Conservation (phyloP, 2,113 vertebrate genomes). For the Bostrychus sinensis region DNA sequence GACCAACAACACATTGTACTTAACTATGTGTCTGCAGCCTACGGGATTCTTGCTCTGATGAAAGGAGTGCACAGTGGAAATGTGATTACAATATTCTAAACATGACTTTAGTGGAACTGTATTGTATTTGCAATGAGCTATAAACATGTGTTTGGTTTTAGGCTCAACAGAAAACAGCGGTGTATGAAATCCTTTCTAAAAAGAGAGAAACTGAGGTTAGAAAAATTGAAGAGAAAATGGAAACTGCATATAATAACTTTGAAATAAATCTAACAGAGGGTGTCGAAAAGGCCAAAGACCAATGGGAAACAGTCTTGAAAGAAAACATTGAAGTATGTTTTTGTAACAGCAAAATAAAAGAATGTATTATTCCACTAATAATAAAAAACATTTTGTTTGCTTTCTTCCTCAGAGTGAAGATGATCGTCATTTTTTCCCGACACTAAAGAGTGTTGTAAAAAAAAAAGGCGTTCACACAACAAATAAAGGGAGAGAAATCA, state of each 20-base stretch:
- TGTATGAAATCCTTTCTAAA: background rate
- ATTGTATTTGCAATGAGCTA: background rate
- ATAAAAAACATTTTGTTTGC: too few species aligned
- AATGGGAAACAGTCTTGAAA: background rate
- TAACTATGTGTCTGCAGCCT: constrained; percentile 42
- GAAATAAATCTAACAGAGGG: constrained; percentile 20
- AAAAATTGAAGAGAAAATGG: background rate
- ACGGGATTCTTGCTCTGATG: constrained; percentile 54
- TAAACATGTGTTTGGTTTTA: constrained; percentile 25
- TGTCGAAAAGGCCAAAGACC: constrained; percentile 13
- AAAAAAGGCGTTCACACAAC: background rate
- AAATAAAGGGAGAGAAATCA: background rate
- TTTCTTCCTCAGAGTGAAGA: too few species aligned
- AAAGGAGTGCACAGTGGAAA: background rate
- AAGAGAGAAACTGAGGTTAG: fast-evolving
- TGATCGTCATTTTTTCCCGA: background rate
- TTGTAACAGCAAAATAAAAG: background rate
- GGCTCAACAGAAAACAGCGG: background rate
- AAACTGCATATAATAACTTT: background rate
- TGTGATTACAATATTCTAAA: constrained; percentile 5
- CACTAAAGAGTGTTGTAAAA: background rate
- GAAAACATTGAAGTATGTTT: background rate
- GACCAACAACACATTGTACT: constrained; percentile 7
- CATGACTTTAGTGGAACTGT: background rate
- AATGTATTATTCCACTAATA: too few species aligned